Evolutionary conservation across 2,113 vertebrate genomes (phyloP), one percentile per base, ranked within the genome.

Genomic region (Mustela nigripes): DNA sequence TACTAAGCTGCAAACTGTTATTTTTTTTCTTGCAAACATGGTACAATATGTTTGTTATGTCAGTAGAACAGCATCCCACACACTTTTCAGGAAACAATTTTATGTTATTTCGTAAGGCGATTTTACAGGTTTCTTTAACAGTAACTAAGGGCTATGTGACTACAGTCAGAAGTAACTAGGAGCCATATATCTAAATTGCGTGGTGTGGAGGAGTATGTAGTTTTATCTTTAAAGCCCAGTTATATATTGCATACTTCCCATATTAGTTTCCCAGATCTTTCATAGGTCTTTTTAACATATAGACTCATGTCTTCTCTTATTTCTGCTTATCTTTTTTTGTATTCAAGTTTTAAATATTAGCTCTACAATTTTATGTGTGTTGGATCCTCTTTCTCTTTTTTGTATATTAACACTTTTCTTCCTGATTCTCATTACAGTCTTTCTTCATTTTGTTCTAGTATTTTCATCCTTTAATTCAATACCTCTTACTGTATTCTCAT

Each of bases 291-390:
- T 89, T 69, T 36, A 60, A 85, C 76, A 21, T 85, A 19, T 63
- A 31, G 7, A 36, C 65, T 95, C 33, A 78, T 79, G 14, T 86
- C 16, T 79, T 91, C 39, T 91, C 26, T 79, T 50, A 86, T 91
- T 86, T 95, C 18, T 74, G 5, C 5, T 91, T 91, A 58, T 39
- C 65, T 48, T 42, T 69, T 91, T 69, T 82, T 50, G 4, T 69
- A 58, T 89, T 62, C 22, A 36, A 73, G 36, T 82, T 93, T 84
- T 93, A 89, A 89, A 80, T 84, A 73, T 73, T 92, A 45, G 21
- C 63, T 58, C 36, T 26, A 36, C 42, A 60, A 92, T 22, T 48
- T 92, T 48, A 69, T 91, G 8, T 91, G 8, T 86, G 24, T 90
- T 94, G 86, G 16, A 65, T 71, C 78, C 2, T 91, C 12, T 93